A percentile compares a stretch with the other conserved stretches of the same genome.
These are phyloP conservation scores for Oryzias celebensis DNA, from an alignment of 2,113 vertebrate species.

Conservation along the genomic window DNA sequence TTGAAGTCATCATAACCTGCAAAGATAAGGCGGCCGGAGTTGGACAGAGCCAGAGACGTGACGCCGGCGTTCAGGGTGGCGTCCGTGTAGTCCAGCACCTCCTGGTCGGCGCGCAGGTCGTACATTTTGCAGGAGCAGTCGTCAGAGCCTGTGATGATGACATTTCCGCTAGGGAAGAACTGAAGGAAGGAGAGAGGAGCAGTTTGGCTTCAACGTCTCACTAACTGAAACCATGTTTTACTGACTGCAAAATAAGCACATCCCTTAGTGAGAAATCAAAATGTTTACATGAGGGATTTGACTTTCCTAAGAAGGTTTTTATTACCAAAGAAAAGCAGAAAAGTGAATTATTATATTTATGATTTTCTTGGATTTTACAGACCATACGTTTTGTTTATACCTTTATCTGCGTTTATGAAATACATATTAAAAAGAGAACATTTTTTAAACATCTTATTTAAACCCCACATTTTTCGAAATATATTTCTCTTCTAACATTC, in stretches of 20 bases:
- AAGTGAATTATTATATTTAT: no score
- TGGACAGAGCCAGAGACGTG: constrained; percentile 91
- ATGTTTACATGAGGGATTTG: no score
- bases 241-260: background rate
- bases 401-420: no score
- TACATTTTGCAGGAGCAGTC: constrained; percentile 92
- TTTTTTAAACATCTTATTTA: no score
- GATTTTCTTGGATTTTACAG: no score
- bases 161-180: constrained; percentile 87
- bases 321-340: no score
- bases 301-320: no score
- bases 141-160: constrained; percentile 89
- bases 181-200: constrained; percentile 41
- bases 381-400: no score
- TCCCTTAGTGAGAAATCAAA: no score
- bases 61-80: constrained; percentile 88
- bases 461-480: no score
- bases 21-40: constrained; percentile 90
- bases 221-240: no score
- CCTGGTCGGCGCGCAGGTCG: constrained; percentile 92
- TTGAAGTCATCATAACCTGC: constrained; percentile 97
- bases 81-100: constrained; percentile 85
- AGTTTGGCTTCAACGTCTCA: background rate
- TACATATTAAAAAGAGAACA: no score
- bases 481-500: background rate